These are phyloP conservation scores for Gallinago media DNA, from an alignment of 2,113 vertebrate genomes.

Conservation along the genomic window DNA sequence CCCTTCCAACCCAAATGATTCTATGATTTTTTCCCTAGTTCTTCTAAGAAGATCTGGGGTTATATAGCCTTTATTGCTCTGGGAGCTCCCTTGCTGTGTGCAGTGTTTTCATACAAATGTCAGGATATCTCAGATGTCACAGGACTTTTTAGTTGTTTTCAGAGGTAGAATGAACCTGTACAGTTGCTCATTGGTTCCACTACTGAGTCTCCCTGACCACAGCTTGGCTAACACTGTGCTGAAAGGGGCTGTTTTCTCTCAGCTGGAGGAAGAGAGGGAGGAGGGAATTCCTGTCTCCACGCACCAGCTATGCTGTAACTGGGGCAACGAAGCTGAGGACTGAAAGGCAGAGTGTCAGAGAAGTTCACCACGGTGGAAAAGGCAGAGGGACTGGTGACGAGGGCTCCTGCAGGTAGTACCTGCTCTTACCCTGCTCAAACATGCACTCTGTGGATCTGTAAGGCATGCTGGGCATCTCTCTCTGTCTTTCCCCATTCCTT, in stretches of 20 bases:
- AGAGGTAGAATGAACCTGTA: neutral
- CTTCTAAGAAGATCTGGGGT: neutral
- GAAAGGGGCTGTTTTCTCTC: neutral
- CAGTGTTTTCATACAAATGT: neutral
- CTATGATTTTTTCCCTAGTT: neutral
- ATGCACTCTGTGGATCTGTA: neutral
- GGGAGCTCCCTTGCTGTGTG: neutral
- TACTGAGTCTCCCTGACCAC: neutral
- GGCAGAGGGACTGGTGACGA: neutral
- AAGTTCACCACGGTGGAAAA: neutral
- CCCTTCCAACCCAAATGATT: no score
- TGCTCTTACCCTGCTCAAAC: neutral
- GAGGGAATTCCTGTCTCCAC: slow-evolving; percentile 37
- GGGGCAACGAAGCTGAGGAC: neutral
- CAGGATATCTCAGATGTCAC: neutral
- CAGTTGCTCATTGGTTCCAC: neutral
- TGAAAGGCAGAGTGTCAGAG: neutral
- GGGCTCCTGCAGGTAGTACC: neutral
- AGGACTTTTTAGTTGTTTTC: neutral
- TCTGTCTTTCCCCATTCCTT: neutral
- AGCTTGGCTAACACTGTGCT: neutral
- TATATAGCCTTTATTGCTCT: neutral
- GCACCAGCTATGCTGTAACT: slow-evolving; percentile 48
- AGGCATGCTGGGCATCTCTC: neutral
- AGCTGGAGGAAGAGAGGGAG: neutral